Percentiles rank a stretch among this genome's conserved stretches.
These are phyloP conservation scores for Hesperia comma DNA, from an alignment of 2,888 invertebrate genomes.

Conservation along the genomic window DNA sequence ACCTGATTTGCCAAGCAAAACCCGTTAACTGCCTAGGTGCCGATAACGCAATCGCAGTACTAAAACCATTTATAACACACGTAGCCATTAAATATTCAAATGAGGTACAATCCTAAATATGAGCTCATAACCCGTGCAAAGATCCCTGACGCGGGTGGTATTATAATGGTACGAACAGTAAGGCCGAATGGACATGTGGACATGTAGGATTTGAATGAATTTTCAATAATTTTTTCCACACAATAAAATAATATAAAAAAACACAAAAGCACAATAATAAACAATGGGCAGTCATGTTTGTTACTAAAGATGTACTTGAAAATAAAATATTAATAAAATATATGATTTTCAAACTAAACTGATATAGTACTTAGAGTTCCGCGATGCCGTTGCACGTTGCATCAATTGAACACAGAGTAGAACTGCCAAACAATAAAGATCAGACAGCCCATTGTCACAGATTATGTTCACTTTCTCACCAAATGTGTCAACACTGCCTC, in stretches of 20 bases:
- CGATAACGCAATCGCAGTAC: neutral
- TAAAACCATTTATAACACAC: conserved; percentile 9
- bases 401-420: neutral
- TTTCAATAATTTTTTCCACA: too few relatives aligned
- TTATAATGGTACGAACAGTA: conserved; percentile 37
- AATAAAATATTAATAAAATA: too few relatives aligned
- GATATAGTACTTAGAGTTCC: too few relatives aligned
- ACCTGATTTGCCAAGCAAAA: neutral
- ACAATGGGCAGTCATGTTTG: too few relatives aligned
- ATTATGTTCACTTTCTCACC: conserved; percentile 10
- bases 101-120: conserved; percentile 34
- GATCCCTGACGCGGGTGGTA: conserved; percentile 40
- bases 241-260: too few relatives aligned
- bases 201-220: too few relatives aligned
- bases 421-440: neutral
- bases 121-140: conserved; percentile 44
- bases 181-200: neutral
- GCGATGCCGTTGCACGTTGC: neutral
- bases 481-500: neutral
- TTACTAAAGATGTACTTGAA: too few relatives aligned
- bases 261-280: too few relatives aligned
- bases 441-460: neutral
- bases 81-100: conserved; percentile 23
- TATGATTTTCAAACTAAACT: too few relatives aligned
- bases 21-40: neutral